Conservation (phyloP, 30 jellyfish, hydroid and myxozoan species). For the Aurelia sp. region DNA sequence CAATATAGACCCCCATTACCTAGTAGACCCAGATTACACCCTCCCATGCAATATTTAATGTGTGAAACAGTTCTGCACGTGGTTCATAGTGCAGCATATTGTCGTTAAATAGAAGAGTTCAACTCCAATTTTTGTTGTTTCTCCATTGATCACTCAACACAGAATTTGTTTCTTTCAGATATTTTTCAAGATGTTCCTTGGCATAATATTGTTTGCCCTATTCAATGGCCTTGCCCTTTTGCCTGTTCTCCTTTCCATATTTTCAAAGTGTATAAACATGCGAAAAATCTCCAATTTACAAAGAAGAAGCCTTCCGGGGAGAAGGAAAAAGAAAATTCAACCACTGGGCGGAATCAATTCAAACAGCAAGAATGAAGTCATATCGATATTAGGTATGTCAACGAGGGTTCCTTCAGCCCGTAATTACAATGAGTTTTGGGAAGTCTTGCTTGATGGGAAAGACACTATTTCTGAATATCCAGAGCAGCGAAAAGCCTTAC, state of each 20-base stretch:
- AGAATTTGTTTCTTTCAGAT: slow-evolving; percentile 7
- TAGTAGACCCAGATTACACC: too few species aligned
- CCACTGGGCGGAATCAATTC: too few species aligned
- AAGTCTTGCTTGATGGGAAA: slow-evolving; percentile 27
- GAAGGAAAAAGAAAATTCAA: too few species aligned
- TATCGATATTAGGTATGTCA: slow-evolving; percentile 54
- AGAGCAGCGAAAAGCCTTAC: not conserved
- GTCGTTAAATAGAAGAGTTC: not conserved
- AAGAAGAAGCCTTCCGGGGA: too few species aligned
- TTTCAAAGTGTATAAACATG: not conserved
- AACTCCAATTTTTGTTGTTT: not conserved
- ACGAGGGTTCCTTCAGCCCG: slow-evolving; percentile 59
- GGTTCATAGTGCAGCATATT: too few species aligned
- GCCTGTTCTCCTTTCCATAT: slow-evolving; percentile 69
- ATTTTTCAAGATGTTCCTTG: slow-evolving; percentile 75
- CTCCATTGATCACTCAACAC: too few species aligned
- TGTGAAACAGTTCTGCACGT: too few species aligned
- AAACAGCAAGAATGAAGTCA: not conserved
- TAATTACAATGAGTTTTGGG: slow-evolving; percentile 52
- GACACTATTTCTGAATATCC: slow-evolving; percentile 55
- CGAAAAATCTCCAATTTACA: too few species aligned
- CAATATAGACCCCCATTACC: too few species aligned
- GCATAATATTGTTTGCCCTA: slow-evolving; percentile 59
- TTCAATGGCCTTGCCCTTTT: slow-evolving; percentile 64
- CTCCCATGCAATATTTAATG: too few species aligned